phyloP scores from a whole-genome alignment of 2,888 invertebrate species.

The Tipula helvola region DNA sequence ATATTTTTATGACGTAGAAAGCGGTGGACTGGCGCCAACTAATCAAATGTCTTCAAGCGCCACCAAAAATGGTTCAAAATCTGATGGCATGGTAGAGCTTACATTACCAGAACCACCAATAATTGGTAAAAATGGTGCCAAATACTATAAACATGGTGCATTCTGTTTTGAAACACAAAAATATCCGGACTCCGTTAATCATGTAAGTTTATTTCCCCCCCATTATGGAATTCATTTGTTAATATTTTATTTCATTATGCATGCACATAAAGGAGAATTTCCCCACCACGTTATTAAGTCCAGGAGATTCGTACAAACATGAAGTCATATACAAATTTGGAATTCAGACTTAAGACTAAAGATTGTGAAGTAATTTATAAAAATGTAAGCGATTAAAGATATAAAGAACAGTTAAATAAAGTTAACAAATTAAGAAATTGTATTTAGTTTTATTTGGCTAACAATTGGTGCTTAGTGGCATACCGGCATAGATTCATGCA shows the following conservation, averaged over 20 bases:
- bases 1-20: background rate
- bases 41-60: background rate
- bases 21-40: background rate
- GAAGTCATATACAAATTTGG: slow-evolving; percentile 65
- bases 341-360: slow-evolving; percentile 17
- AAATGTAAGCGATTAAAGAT: no score
- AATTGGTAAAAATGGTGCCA: slow-evolving; percentile 54
- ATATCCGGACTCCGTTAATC: slow-evolving; percentile 81
- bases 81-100: background rate
- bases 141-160: slow-evolving; percentile 64
- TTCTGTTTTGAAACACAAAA: slow-evolving; percentile 88
- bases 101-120: slow-evolving; percentile 30
- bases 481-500: no score
- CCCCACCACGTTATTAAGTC: slow-evolving; percentile 57
- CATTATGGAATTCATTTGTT: background rate
- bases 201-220: slow-evolving; percentile 40
- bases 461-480: no score
- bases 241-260: background rate
- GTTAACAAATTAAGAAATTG: no score
- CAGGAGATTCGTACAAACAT: slow-evolving; percentile 59
- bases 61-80: background rate
- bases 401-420: no score
- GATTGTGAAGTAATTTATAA: no score
- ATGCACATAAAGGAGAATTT: slow-evolving; percentile 47
- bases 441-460: no score